Evolutionary conservation across 2,888 invertebrate species (phyloP).

Genomic region (Nemotelus nigrinus): DNA sequence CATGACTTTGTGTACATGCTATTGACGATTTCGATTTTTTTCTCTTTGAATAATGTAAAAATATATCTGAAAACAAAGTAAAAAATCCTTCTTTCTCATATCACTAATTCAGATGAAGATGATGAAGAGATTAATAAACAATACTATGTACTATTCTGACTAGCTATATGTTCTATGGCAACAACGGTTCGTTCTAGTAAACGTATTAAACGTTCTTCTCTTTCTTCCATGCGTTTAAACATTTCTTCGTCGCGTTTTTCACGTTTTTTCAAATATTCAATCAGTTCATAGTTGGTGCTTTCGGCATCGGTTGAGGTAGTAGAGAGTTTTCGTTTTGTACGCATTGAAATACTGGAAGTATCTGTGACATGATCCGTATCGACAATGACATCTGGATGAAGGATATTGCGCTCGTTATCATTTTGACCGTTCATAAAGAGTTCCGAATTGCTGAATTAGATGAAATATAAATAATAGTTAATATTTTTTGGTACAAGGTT

Average conservation of each 20-base stretch:
- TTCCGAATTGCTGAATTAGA: slow-evolving; percentile 58
- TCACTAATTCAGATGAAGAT: no score
- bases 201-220: slow-evolving; percentile 62
- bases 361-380: slow-evolving; percentile 63
- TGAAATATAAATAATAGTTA: slow-evolving; percentile 6
- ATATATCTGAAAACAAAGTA: no score
- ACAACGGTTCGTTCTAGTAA: slow-evolving; percentile 63
- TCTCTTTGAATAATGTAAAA: no score
- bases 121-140: neutral
- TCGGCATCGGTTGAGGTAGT: slow-evolving; percentile 60
- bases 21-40: no score
- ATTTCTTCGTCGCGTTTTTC: slow-evolving; percentile 64
- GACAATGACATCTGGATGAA: slow-evolving; percentile 65
- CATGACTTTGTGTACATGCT: neutral
- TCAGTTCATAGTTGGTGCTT: slow-evolving; percentile 63
- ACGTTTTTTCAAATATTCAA: slow-evolving; percentile 63
- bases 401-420: slow-evolving; percentile 55
- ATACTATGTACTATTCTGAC: slow-evolving; percentile 42
- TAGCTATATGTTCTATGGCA: slow-evolving; percentile 62
- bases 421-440: slow-evolving; percentile 51
- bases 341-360: slow-evolving; percentile 55
- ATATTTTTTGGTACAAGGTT: neutral
- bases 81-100: no score
- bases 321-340: slow-evolving; percentile 58
- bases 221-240: slow-evolving; percentile 63